Conservation (phyloP, 2,113 vertebrate species). For the Podilymbus podiceps region DNA sequence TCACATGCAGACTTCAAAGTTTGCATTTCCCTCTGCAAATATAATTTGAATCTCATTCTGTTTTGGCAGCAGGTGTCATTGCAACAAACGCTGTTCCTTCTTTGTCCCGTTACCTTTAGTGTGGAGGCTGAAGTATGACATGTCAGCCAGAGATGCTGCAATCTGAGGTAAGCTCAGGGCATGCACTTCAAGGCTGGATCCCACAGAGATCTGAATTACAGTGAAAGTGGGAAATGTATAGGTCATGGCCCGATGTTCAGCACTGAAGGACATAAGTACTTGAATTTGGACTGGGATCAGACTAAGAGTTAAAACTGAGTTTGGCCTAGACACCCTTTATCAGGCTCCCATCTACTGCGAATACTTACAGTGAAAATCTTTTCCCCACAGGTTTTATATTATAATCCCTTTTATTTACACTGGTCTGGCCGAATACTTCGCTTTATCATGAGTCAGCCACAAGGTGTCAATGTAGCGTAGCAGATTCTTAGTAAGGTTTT, state of each 20-base stretch:
- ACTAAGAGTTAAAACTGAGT: neutral
- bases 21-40: neutral
- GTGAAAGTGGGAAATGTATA: neutral
- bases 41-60: neutral
- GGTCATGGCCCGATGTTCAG: neutral
- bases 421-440: neutral
- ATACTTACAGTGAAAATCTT: neutral
- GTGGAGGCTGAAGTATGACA: neutral
- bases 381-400: neutral
- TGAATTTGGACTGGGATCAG: neutral
- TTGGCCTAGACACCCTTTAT: neutral
- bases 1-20: neutral
- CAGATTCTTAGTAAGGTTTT: neutral
- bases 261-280: neutral
- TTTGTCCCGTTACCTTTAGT: neutral
- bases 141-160: neutral
- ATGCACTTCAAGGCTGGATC: neutral
- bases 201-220: neutral
- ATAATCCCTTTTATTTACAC: neutral
- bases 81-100: neutral
- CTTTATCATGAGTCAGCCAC: neutral
- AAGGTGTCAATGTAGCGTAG: slow-evolving; percentile 51
- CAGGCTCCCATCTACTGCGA: neutral
- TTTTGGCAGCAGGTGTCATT: neutral
- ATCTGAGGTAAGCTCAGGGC: neutral